phyloP scores from a whole-genome alignment of 1,140 invertebrate genomes.

The Sinonovacula constricta region DNA sequence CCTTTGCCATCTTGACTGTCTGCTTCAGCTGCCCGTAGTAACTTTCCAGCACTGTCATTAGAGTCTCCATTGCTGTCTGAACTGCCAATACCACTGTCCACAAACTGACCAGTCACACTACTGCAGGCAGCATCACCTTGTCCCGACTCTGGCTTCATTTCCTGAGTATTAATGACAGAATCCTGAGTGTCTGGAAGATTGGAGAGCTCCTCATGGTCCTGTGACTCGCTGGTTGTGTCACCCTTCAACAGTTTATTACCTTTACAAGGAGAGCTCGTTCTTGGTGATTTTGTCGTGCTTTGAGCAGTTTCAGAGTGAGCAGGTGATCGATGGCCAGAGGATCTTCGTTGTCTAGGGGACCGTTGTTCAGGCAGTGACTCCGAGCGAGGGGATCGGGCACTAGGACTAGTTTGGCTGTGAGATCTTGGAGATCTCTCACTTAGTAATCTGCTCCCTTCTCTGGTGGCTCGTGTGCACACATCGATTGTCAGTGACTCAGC shows the following conservation, averaged over 20 bases:
- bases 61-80: constrained; percentile 74
- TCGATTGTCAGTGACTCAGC: no score
- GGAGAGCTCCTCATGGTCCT: not conserved
- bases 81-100: constrained; percentile 72
- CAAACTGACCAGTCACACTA: constrained; percentile 46
- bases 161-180: constrained; percentile 2
- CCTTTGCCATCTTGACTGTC: no score
- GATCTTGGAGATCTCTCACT: constrained; percentile 37
- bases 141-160: no score
- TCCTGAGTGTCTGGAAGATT: not conserved
- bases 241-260: no score
- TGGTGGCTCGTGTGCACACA: constrained; percentile 24
- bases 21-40: no score
- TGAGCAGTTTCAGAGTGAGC: no score
- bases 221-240: no score
- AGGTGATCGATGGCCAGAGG: no score
- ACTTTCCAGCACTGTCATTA: constrained; percentile 69
- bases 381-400: constrained; percentile 8
- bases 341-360: not conserved
- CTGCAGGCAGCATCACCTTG: no score
- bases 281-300: no score
- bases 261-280: no score
- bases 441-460: constrained; percentile 19
- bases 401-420: constrained; percentile 27
- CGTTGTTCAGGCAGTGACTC: constrained; percentile 15